Base-by-base conservation (phyloP, 35 echinoderm and acorn worm genomes). In the Heliocidaris tuberculata region DNA sequence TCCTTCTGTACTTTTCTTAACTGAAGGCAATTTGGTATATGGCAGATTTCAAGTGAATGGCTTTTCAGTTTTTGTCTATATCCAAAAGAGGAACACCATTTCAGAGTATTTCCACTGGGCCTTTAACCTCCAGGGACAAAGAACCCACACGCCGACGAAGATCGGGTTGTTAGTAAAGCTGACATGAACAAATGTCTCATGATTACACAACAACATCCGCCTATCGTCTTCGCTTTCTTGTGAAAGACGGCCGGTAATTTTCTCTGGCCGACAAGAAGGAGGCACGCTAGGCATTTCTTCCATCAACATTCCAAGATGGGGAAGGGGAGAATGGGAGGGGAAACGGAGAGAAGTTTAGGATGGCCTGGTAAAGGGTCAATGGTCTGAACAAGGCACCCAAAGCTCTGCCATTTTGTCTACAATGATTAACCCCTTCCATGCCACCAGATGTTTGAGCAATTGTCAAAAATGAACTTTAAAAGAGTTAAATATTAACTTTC, bases 191-290 rank as follows among this genome's bases (percentile, higher is more conserved):
- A 78, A 78, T 78, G 65, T 78, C 65, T 78, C 65, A 78, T 19
- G 65, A 78, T 78, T 78, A 78, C 65, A 19, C 65, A 24, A 78
- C 65, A 78, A 78, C 65, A 78, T 78, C 65, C 65, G 19, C 27
- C 21, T 24, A 78, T 78, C 65, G 65, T 78, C 17, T 78, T 78
- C 65, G 21, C 65, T n/a, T 42, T 78, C 65, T 78, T 19, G 0
- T 78, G 65, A 78, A 78, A 78, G 65, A 24, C 27, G 65, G 65
- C 65, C 65, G 65, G 65, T 78, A 78, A 78, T 78, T 78, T 78
- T 78, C 65, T 78, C 21, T 19, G 65, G 65, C 65, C 65, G 65
- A 78, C 65, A 78, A 78, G 65, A 78, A 78, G 27, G 65, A 78
- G 65, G 65, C 65, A 78, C 65, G 65, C 65, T 24, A 78, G 27